Conservation (phyloP, 2,797 vertebrate species). For the Chaetodon trifasciatus region DNA sequence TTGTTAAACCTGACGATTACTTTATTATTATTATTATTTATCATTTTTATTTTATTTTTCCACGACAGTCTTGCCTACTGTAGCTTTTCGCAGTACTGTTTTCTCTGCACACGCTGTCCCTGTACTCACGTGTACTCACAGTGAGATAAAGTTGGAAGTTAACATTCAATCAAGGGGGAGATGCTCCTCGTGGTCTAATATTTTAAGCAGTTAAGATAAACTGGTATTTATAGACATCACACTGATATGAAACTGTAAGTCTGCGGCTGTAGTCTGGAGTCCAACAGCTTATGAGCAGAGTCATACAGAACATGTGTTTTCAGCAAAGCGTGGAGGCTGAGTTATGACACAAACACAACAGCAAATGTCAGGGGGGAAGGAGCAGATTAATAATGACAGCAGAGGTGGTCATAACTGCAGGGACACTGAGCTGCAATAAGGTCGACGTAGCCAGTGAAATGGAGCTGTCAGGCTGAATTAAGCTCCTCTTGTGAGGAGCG, state of each 20-base stretch:
- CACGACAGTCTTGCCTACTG: too few species aligned
- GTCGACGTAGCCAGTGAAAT: constrained; percentile 41
- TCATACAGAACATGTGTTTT: neutral
- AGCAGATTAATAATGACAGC: constrained; percentile 57
- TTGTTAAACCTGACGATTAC: constrained; percentile 12
- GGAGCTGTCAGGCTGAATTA: constrained; percentile 55
- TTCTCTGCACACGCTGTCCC: neutral
- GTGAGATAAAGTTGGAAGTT: neutral
- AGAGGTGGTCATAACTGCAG: constrained; percentile 20
- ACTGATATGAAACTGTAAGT: neutral
- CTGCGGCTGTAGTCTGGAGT: neutral
- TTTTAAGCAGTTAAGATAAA: too few species aligned
- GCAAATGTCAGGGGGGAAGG: constrained; percentile 20
- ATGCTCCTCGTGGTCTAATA: too few species aligned
- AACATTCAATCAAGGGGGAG: constrained; percentile 1
- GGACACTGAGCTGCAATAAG: constrained; percentile 37
- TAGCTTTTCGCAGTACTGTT: too few species aligned
- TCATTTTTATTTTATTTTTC: too few species aligned
- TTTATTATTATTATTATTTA: too few species aligned
- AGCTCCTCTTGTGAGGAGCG: constrained; percentile 23
- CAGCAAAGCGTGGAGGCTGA: constrained; percentile 1
- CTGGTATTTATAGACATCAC: too few species aligned
- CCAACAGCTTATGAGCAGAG: neutral
- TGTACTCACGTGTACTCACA: neutral
- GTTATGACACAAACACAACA: constrained; percentile 24